Conservation (phyloP, 2,888 invertebrate species). For the Adelognathus sp. region DNA sequence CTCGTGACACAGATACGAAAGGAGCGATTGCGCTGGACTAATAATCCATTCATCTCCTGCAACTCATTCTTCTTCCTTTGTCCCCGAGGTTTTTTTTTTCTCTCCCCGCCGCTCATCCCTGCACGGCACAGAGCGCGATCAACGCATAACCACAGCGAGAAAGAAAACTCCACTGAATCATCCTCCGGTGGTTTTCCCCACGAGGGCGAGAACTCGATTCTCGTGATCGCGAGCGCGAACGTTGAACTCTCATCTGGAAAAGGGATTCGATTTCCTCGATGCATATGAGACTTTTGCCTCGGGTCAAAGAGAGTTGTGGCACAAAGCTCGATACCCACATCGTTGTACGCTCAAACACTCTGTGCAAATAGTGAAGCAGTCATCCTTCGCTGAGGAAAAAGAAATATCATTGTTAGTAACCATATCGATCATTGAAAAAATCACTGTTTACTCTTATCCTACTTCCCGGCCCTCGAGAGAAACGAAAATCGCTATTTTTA, state of each 20-base stretch:
- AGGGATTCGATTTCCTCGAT: slow-evolving; percentile 41
- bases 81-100: slow-evolving; percentile 36
- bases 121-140: not conserved
- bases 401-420: not conserved
- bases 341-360: not conserved
- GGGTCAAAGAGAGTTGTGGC: not conserved
- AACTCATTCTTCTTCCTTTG: slow-evolving; percentile 64
- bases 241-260: not conserved
- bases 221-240: slow-evolving; percentile 16
- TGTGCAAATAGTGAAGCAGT: not conserved
- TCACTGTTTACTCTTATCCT: not conserved
- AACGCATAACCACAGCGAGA: slow-evolving; percentile 6
- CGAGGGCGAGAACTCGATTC: slow-evolving; percentile 2
- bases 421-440: slow-evolving; percentile 10
- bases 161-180: no score
- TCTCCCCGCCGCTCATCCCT: not conserved
- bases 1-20: slow-evolving; percentile 57
- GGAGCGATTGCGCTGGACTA: slow-evolving; percentile 62
- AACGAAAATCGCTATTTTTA: slow-evolving; percentile 74
- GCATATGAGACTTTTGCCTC: slow-evolving; percentile 5
- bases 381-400: not conserved
- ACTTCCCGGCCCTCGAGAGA: slow-evolving; percentile 66
- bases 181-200: no score
- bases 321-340: not conserved
- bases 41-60: slow-evolving; percentile 66